A percentile compares a stretch with the other conserved stretches of the same genome.
These are phyloP conservation scores for Halisarca cf. caerulea DNA, from an alignment of 37 sponge, comb jelly and placozoan species.

Conservation along the genomic window DNA sequence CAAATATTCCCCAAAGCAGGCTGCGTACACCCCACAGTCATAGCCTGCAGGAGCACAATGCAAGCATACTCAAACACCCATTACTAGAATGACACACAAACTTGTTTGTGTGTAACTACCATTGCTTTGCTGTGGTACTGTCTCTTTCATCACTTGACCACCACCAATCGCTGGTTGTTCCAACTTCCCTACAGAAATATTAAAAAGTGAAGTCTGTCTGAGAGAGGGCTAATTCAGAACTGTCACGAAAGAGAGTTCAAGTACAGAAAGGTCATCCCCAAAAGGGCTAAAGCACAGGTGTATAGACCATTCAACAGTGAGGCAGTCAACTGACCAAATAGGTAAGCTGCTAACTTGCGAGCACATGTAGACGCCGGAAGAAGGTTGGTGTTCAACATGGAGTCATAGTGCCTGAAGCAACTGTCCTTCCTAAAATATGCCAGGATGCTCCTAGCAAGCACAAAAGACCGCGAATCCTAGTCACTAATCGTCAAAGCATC, in stretches of 20 bases:
- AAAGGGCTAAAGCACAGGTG: too few species aligned
- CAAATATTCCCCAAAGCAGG: slow-evolving; percentile 50
- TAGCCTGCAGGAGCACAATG: slow-evolving; percentile 29
- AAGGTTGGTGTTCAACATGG: too few species aligned
- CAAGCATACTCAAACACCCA: too few species aligned
- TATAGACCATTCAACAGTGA: too few species aligned
- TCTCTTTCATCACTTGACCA: not conserved
- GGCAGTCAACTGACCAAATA: too few species aligned
- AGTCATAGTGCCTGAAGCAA: slow-evolving; percentile 47
- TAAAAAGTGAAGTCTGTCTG: too few species aligned
- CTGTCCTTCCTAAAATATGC: slow-evolving; percentile 24
- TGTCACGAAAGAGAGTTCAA: too few species aligned
- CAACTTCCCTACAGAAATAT: not conserved
- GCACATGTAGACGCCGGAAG: too few species aligned
- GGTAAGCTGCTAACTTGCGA: too few species aligned
- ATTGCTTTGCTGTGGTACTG: slow-evolving; percentile 45
- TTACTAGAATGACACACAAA: not conserved
- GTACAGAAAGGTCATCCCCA: not conserved
- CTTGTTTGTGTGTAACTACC: not conserved
- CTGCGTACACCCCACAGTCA: slow-evolving; percentile 71
- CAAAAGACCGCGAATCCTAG: too few species aligned
- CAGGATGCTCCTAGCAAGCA: slow-evolving; percentile 55
- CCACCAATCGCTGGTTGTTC: not conserved
- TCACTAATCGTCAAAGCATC: too few species aligned
- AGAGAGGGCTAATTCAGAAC: too few species aligned